Percentiles rank a stretch among this genome's conserved stretches.
phyloP scores from a whole-genome alignment of 2,113 vertebrate genomes.

The Plestiodon gilberti region DNA sequence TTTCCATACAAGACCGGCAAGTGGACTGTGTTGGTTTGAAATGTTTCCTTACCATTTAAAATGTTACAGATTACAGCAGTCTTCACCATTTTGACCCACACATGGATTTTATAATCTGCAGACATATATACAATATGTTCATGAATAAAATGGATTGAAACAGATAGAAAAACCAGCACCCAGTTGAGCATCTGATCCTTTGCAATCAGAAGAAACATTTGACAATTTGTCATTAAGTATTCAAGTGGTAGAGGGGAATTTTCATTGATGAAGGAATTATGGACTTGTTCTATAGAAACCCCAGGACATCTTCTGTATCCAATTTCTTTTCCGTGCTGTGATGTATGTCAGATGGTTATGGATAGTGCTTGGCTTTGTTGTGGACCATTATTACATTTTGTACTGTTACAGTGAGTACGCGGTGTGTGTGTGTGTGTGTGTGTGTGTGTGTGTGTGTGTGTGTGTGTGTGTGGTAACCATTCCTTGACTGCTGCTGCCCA shows the following conservation, averaged over 20 bases:
- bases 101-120: too few relatives aligned
- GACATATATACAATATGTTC: too few relatives aligned
- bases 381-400: too few relatives aligned
- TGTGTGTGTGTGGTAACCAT: too few relatives aligned
- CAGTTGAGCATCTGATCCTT: background rate
- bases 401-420: too few relatives aligned
- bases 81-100: background rate
- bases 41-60: background rate
- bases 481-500: background rate
- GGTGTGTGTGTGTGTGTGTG: too few relatives aligned
- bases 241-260: background rate
- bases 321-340: background rate
- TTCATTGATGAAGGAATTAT: background rate
- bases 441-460: too few relatives aligned
- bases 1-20: too few relatives aligned
- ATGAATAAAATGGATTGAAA: background rate
- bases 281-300: background rate
- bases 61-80: background rate
- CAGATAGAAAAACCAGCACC: background rate
- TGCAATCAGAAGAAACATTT: background rate
- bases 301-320: background rate
- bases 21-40: background rate
- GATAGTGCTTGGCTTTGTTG: background rate
- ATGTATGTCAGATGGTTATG: background rate
- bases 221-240: background rate